These are phyloP conservation scores for Rhinolophus ferrumequinum DNA, from an alignment of 2,113 vertebrate genomes.

Conservation along the genomic window DNA sequence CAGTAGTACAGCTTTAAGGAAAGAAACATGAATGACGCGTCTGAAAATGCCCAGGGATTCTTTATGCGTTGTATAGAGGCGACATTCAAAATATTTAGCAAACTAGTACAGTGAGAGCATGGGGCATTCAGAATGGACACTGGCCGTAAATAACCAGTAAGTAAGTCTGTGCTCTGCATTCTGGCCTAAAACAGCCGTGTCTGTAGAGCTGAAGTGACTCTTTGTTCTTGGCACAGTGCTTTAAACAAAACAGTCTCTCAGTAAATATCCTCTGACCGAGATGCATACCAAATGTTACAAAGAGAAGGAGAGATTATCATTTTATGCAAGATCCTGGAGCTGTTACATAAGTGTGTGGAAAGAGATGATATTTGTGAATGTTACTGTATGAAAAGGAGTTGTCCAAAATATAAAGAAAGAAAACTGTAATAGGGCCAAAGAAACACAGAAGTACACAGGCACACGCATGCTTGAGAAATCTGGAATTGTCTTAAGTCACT, in stretches of 20 bases:
- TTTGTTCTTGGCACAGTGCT: constrained; percentile 61
- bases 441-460: neutral
- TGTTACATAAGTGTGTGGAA: neutral
- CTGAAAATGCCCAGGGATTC: neutral
- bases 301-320: neutral
- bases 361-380: neutral
- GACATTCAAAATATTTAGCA: constrained; percentile 49
- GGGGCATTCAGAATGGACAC: neutral
- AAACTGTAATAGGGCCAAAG: neutral
- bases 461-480: neutral
- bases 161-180: constrained; percentile 3
- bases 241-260: constrained; percentile 60
- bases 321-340: neutral
- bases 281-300: constrained; percentile 36
- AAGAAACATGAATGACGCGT: neutral
- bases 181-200: constrained; percentile 20
- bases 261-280: constrained; percentile 44
- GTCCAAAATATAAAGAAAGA: neutral
- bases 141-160: constrained; percentile 50
- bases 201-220: constrained; percentile 58
- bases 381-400: neutral
- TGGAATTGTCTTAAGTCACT: neutral
- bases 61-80: neutral
- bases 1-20: neutral
- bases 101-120: neutral